Conservation (phyloP, 2,888 invertebrate species). For the Latrodectus hesperus region DNA sequence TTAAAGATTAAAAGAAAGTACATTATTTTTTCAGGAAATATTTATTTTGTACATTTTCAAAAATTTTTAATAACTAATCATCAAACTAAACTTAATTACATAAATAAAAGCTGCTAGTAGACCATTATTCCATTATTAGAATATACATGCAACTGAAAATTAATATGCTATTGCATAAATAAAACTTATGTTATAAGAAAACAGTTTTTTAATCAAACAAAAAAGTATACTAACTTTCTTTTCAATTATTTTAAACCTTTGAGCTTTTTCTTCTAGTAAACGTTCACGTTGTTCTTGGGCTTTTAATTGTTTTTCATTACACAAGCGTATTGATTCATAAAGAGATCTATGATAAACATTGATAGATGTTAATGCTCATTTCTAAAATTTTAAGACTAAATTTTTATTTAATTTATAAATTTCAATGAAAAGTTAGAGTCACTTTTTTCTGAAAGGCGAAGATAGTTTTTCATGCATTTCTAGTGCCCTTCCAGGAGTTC, state of each 20-base stretch:
- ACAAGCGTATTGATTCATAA: slow-evolving; percentile 81
- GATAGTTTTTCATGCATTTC: slow-evolving; percentile 95
- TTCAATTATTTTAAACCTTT: slow-evolving; percentile 87
- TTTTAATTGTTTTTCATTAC: slow-evolving; percentile 92
- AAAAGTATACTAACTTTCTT: slow-evolving; percentile 82
- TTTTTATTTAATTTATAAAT: not conserved
- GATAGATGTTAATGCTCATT: slow-evolving; percentile 27
- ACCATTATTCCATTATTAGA: too few relatives aligned
- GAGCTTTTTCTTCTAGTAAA: slow-evolving; percentile 87
- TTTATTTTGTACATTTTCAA: too few relatives aligned
- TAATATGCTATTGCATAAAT: too few relatives aligned
- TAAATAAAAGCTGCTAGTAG: too few relatives aligned
- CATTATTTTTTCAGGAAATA: too few relatives aligned
- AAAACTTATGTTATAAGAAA: not conserved
- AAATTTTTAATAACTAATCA: too few relatives aligned
- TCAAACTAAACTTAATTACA: too few relatives aligned
- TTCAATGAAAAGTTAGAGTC: not conserved
- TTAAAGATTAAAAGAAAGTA: too few relatives aligned
- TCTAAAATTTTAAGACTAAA: not conserved
- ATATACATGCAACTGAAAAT: too few relatives aligned
- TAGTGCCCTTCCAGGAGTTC: slow-evolving; percentile 94
- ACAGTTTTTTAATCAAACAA: not conserved
- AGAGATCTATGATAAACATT: slow-evolving; percentile 73
- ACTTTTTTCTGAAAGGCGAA: slow-evolving; percentile 87
- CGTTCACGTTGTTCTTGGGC: slow-evolving; percentile 90